Base-by-base conservation (phyloP, 2,888 invertebrate species). In the Melanophora roralis region DNA sequence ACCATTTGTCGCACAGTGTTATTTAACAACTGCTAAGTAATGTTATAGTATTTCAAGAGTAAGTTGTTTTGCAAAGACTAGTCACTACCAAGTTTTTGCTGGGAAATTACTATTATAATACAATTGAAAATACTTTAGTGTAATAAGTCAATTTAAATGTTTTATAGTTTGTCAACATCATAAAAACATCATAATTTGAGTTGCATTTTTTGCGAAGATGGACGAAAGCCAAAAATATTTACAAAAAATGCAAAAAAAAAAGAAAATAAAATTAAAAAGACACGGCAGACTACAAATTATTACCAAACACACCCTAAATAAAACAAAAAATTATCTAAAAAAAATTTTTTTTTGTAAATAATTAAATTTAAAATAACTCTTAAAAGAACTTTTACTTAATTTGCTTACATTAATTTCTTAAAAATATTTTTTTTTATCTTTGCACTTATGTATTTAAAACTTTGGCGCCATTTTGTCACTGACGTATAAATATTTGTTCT, bases 171-270 rank as follows among this genome's bases (percentile, higher is more conserved):
- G 32, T 49, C 19, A 21, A 45, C 32, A 64, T 36, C 23, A 55
- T 36, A 45, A 49, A 62, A 49, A 59, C 51, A 51, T 38, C 45
- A 71, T 19, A 59, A 27, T 64, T 64, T 45, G 36, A 68, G 12
- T 53, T 72, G 60, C 40, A 34, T 43, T 38, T 74, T 67, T 82
- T 83, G 83, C 83, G 83, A 83, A 81, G 40, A 81, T 83, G 83
- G 83, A 77, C 11, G 8, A 19, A 43, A 49, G 83, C 83, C 83
- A 83, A 81, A 49, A 51, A 23, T n/a, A 21, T 47, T 49, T 40
- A 14, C 23, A 14, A 27, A 49, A 21, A 65, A 55, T 53, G 34
- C 23, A n/a, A n/a, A n/a, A 40, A 64, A 51, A 64, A 12, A 49
- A 14, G 34, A 49, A 21, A 65, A 47, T 65, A 53, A 69, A 57